Conservation (phyloP, 1,140 invertebrate genomes). For the Drosophila nigrodunni region DNA sequence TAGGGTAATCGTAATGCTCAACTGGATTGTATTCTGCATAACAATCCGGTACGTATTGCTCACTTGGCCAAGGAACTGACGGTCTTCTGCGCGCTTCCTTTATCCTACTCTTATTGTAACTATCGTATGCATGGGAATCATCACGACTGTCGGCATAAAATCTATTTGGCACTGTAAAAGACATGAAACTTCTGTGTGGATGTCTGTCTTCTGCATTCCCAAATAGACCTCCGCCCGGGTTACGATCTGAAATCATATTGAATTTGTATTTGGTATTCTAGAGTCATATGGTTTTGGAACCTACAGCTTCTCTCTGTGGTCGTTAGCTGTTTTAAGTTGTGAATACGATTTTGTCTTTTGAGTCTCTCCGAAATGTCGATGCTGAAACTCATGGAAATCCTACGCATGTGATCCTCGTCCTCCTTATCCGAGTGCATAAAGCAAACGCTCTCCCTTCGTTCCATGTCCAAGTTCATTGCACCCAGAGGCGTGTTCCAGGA, state of each 20-base stretch:
- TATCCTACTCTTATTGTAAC: neutral
- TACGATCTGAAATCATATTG: slow-evolving; percentile 28
- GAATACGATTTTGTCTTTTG: slow-evolving; percentile 11
- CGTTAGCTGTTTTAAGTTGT: slow-evolving; percentile 6
- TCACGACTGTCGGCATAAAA: slow-evolving; percentile 38
- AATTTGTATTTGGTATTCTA: neutral
- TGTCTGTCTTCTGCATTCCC: neutral
- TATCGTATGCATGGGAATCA: neutral
- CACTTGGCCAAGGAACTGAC: neutral
- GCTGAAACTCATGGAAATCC: slow-evolving; percentile 57
- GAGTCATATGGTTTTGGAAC: neutral
- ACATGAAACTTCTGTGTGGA: slow-evolving; percentile 7
- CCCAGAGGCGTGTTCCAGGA: neutral
- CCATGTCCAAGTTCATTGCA: slow-evolving; percentile 17
- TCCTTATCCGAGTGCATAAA: slow-evolving; percentile 19
- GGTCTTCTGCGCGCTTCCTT: neutral
- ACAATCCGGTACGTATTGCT: neutral
- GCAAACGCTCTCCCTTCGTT: slow-evolving; percentile 28
- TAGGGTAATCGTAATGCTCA: neutral
- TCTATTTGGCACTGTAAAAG: slow-evolving; percentile 39
- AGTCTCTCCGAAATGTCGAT: slow-evolving; percentile 47
- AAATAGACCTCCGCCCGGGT: slow-evolving; percentile 49
- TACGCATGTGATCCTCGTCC: slow-evolving; percentile 20
- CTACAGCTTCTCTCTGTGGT: slow-evolving; percentile 28
- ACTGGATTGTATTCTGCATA: neutral